Conservation (phyloP, 2,797 vertebrate genomes). For the Limnodromus scolopaceus region DNA sequence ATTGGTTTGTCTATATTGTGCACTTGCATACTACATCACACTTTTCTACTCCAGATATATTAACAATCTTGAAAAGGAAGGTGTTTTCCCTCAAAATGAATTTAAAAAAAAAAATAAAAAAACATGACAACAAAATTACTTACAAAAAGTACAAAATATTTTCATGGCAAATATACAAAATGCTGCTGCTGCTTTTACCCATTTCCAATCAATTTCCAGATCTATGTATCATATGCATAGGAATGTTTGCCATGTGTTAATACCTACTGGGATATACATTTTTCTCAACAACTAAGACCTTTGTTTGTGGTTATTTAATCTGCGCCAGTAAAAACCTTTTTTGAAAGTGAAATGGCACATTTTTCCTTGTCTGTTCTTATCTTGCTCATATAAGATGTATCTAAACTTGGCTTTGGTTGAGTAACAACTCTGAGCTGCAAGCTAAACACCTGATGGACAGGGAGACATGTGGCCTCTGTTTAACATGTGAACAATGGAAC, state of each 20-base stretch:
- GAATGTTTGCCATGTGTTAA: not conserved
- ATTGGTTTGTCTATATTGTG: not conserved
- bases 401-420: not conserved
- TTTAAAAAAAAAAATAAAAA: not conserved
- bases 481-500: not conserved
- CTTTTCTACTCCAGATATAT: not conserved
- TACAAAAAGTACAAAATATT: not conserved
- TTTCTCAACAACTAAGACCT: not conserved
- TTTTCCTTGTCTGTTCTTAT: not conserved
- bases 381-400: not conserved
- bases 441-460: not conserved
- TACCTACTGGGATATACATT: not conserved
- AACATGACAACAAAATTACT: not conserved
- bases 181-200: not conserved
- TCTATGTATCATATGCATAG: not conserved
- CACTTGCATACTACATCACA: not conserved
- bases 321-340: fast-evolving
- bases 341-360: not conserved
- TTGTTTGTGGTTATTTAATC: not conserved
- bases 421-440: not conserved
- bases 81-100: not conserved
- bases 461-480: fast-evolving
- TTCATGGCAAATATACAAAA: not conserved
- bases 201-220: not conserved
- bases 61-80: not conserved